These are phyloP conservation scores for Oxyteleia sp. DNA, from an alignment of 2,888 invertebrate genomes.

Conservation along the genomic window DNA sequence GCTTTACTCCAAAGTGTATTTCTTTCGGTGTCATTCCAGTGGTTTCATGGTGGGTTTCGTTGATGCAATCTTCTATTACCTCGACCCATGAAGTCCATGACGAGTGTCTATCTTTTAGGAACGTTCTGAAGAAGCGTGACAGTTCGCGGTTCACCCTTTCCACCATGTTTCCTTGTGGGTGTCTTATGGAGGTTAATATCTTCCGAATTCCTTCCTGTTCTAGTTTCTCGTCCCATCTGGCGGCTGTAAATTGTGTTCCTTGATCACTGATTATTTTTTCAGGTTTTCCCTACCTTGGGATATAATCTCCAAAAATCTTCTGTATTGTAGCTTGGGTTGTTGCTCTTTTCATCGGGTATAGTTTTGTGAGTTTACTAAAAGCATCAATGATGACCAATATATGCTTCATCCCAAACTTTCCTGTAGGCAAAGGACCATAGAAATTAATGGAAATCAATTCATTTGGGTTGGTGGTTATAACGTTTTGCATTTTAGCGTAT, in stretches of 20 bases:
- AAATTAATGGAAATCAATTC: conserved; percentile 54
- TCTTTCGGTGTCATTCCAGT: neutral
- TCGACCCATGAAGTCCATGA: too few species aligned
- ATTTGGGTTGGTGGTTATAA: conserved; percentile 6
- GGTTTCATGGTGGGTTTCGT: conserved; percentile 2
- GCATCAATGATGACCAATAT: conserved; percentile 45
- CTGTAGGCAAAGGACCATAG: conserved; percentile 51
- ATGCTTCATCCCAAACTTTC: conserved; percentile 13
- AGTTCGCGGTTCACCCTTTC: conserved; percentile 41
- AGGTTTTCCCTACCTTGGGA: conserved; percentile 16
- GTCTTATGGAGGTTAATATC: conserved; percentile 23
- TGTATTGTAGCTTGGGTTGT: conserved; percentile 9
- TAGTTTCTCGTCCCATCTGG: too few species aligned
- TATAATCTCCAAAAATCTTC: neutral
- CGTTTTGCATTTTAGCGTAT: neutral
- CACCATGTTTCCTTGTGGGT: conserved; percentile 41
- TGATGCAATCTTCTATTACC: conserved; percentile 11
- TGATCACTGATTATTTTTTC: conserved; percentile 17
- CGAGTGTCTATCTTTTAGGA: neutral
- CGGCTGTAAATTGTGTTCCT: conserved; percentile 57
- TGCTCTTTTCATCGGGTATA: conserved; percentile 52
- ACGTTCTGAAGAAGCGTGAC: neutral
- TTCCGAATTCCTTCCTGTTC: conserved; percentile 3
- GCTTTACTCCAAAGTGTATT: neutral
- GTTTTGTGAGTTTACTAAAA: conserved; percentile 31